Evolutionary conservation across 2,888 invertebrate genomes (phyloP).

Genomic region (Biston stratarius): DNA sequence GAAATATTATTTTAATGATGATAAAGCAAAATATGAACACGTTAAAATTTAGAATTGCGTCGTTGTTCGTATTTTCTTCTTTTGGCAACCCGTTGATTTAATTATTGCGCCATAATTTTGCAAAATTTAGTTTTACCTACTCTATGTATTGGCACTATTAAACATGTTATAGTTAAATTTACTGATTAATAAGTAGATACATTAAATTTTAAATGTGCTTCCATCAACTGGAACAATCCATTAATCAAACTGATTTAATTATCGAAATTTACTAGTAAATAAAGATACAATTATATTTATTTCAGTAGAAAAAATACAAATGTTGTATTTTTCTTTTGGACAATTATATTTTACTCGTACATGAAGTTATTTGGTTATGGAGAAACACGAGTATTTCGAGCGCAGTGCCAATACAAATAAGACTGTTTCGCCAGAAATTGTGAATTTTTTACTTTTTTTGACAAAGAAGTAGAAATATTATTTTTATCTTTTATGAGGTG

Average conservation of each 20-base stretch:
- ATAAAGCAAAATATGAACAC: slow-evolving; percentile 24
- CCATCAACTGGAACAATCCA: background rate
- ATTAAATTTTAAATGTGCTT: background rate
- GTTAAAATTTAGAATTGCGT: slow-evolving; percentile 27
- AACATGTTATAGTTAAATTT: background rate
- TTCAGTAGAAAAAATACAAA: too few species aligned
- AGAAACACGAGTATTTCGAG: background rate
- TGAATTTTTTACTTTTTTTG: background rate
- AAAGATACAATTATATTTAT: too few species aligned
- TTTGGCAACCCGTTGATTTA: slow-evolving; percentile 71
- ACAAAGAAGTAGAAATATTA: too few species aligned
- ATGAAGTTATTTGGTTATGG: background rate
- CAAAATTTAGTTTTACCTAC: slow-evolving; percentile 47
- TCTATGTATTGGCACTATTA: slow-evolving; percentile 62
- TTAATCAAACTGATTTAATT: too few species aligned
- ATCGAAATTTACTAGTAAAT: too few species aligned
- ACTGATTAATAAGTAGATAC: too few species aligned
- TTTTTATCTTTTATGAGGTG: too few species aligned
- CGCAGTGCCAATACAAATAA: slow-evolving; percentile 30
- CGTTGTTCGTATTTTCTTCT: slow-evolving; percentile 35
- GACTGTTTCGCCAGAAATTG: slow-evolving; percentile 40
- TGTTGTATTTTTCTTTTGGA: too few species aligned
- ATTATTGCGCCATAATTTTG: slow-evolving; percentile 60
- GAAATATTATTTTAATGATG: slow-evolving; percentile 32
- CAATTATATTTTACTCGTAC: too few species aligned